Conservation (phyloP, 1,140 invertebrate species). For the Phthorimaea operculella region DNA sequence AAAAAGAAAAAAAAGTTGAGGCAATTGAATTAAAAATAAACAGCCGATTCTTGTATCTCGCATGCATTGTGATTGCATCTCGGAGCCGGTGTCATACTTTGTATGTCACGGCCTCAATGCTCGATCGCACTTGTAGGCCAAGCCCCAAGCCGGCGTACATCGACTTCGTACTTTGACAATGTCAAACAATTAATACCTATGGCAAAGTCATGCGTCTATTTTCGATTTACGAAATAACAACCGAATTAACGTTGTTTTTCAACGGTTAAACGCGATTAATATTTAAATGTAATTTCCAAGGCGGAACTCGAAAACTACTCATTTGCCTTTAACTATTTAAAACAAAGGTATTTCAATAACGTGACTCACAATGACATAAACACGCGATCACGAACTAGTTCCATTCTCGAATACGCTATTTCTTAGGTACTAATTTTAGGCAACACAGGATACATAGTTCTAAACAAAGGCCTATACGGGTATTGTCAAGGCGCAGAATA, state of each 20-base stretch:
- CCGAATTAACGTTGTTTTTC: constrained; percentile 20
- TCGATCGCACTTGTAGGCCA: constrained; percentile 64
- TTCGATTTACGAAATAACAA: constrained; percentile 54
- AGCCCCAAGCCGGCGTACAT: constrained; percentile 23
- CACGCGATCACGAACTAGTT: constrained; percentile 15
- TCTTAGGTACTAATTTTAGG: constrained; percentile 35
- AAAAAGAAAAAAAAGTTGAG: no score
- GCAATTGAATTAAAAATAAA: background rate
- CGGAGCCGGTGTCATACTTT: constrained; percentile 58
- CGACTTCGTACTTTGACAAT: constrained; percentile 58
- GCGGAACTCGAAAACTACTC: background rate
- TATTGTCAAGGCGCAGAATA: constrained; percentile 67
- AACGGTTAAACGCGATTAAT: no score
- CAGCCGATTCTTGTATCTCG: constrained; percentile 26
- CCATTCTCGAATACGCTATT: constrained; percentile 38
- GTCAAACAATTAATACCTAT: constrained; percentile 26
- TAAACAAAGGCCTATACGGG: constrained; percentile 60
- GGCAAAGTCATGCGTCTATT: constrained; percentile 64
- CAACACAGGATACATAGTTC: constrained; percentile 55
- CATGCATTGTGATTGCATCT: constrained; percentile 43
- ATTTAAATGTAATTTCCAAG: no score
- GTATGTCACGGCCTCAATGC: constrained; percentile 62
- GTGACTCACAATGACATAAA: constrained; percentile 9
- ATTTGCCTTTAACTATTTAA: background rate
- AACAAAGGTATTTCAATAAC: background rate